These are phyloP conservation scores for Drosophila ironensis DNA, from an alignment of 1,140 invertebrate species.

Conservation along the genomic window DNA sequence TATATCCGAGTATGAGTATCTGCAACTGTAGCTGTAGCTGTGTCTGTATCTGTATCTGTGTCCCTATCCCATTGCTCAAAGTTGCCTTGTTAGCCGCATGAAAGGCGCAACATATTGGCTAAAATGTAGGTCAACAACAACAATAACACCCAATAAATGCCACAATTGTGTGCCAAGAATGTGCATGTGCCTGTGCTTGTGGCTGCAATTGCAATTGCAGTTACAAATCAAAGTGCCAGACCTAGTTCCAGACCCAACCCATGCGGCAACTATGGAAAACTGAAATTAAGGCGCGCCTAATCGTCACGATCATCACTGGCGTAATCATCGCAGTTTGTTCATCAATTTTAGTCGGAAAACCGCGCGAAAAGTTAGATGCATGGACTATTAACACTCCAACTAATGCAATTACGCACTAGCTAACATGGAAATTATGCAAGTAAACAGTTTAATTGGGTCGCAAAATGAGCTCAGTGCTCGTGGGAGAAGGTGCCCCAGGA, in stretches of 20 bases:
- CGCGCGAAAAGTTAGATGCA: conserved; percentile 55
- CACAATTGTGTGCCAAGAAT: conserved; percentile 57
- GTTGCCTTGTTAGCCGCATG: conserved; percentile 27
- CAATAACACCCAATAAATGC: conserved; percentile 75
- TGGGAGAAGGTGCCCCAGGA: not conserved
- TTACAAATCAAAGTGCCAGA: conserved; percentile 45
- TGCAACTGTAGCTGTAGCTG: not conserved
- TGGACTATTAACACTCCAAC: conserved; percentile 43
- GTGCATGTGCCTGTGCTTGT: conserved; percentile 13
- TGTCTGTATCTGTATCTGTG: not conserved
- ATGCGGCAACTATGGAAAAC: conserved; percentile 54
- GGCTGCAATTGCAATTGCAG: conserved; percentile 41
- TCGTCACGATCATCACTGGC: conserved; percentile 15
- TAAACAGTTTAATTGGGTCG: conserved; percentile 77
- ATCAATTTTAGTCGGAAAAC: conserved; percentile 69
- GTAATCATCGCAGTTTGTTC: conserved; percentile 50
- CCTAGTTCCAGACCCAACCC: conserved; percentile 37
- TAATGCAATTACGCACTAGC: conserved; percentile 61
- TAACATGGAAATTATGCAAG: conserved; percentile 76
- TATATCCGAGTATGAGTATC: too few relatives aligned
- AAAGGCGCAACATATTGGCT: conserved; percentile 69
- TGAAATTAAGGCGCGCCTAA: conserved; percentile 49
- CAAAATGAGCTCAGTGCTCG: conserved; percentile 22
- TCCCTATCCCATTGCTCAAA: conserved; percentile 5
- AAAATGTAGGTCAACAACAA: conserved; percentile 75